Conservation (phyloP, 2,888 invertebrate genomes). For the Cephonodes hylas region DNA sequence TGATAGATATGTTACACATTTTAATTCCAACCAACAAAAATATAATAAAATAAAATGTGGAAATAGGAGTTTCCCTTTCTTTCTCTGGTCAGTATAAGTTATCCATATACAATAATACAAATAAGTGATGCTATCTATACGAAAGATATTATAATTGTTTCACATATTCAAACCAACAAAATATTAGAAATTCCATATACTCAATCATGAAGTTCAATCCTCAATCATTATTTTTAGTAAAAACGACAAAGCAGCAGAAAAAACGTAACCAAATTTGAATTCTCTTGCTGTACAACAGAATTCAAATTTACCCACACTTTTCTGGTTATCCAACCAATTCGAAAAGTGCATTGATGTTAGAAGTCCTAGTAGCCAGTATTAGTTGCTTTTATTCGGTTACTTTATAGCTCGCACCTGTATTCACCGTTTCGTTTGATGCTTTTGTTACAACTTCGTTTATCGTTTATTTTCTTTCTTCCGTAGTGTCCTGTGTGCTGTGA, state of each 20-base stretch:
- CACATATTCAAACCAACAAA: too few relatives aligned
- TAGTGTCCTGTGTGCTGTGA: slow-evolving; percentile 59
- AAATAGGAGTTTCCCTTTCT: too few relatives aligned
- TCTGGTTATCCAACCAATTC: slow-evolving; percentile 25
- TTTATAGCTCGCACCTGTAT: slow-evolving; percentile 78
- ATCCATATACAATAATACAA: too few relatives aligned
- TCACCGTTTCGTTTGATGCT: slow-evolving; percentile 70
- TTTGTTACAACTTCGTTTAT: slow-evolving; percentile 57
- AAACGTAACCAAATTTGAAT: slow-evolving; percentile 43
- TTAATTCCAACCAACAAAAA: too few relatives aligned
- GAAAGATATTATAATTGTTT: too few relatives aligned
- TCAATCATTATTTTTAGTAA: slow-evolving; percentile 5
- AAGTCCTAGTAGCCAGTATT: slow-evolving; percentile 72
- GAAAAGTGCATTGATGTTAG: slow-evolving; percentile 59
- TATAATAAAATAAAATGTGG: too few relatives aligned
- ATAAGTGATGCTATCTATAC: too few relatives aligned
- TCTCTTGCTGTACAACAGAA: slow-evolving; percentile 27
- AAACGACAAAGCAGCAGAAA: slow-evolving; percentile 44
- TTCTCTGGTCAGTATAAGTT: too few relatives aligned
- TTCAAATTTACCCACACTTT: slow-evolving; percentile 40
- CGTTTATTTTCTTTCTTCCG: slow-evolving; percentile 58
- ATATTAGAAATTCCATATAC: not conserved
- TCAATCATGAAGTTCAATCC: too few relatives aligned
- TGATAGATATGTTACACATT: too few relatives aligned
- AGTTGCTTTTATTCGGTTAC: slow-evolving; percentile 69